phyloP scores from a whole-genome alignment of 2,888 invertebrate species.

The Daptonema setosum region DNA sequence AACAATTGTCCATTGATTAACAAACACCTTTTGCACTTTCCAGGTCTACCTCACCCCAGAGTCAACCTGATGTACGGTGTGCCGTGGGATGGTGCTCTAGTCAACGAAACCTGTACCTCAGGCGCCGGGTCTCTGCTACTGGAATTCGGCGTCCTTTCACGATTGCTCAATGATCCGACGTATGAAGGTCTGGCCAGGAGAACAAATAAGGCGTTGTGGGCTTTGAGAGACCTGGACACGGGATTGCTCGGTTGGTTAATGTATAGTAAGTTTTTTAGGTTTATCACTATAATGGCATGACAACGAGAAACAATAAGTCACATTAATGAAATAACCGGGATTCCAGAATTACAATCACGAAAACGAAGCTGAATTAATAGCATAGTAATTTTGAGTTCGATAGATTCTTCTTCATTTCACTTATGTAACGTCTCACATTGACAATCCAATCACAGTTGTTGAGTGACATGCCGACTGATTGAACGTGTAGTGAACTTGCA shows the following conservation, averaged over 20 bases:
- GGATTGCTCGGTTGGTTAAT: constrained; percentile 37
- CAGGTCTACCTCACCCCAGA: constrained; percentile 27
- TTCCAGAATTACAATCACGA: no score
- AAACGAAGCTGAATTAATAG: no score
- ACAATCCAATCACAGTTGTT: no score
- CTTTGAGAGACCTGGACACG: constrained; percentile 36
- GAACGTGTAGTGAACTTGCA: no score
- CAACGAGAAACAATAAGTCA: no score
- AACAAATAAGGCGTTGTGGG: constrained; percentile 38
- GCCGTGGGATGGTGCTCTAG: constrained; percentile 29
- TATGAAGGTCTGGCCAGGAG: constrained; percentile 39
- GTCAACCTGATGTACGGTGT: constrained; percentile 38
- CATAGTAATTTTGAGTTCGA: no score
- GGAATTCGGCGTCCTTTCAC: constrained; percentile 41
- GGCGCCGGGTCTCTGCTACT: constrained; percentile 42
- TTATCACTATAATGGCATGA: no score
- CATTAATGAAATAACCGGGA: no score
- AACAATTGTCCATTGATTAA: no score
- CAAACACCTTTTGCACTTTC: background rate
- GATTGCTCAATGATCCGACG: constrained; percentile 38
- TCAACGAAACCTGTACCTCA: constrained; percentile 41
- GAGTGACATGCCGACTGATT: no score
- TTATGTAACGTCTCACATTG: no score
- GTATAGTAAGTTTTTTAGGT: background rate
- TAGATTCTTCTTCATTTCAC: no score